Percentiles rank a stretch among this genome's conserved stretches.
These are phyloP conservation scores for Agrilus biguttatus DNA, from an alignment of 2,888 invertebrate genomes.

Conservation along the genomic window DNA sequence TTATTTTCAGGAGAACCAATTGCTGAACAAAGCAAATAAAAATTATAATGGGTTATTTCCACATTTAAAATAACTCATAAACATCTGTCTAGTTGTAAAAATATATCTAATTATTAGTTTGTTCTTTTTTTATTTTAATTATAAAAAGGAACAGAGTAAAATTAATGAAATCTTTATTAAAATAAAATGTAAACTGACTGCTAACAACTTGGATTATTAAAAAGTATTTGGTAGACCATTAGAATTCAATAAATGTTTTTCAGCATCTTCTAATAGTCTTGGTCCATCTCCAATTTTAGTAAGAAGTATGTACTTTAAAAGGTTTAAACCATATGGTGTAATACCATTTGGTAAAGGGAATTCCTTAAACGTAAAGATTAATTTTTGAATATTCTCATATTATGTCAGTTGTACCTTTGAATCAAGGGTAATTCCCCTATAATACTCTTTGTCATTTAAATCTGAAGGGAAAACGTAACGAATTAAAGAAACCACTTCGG, in stretches of 20 bases:
- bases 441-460: slow-evolving; percentile 33
- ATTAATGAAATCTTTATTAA: too few species aligned
- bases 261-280: slow-evolving; percentile 30
- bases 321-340: slow-evolving; percentile 3
- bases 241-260: slow-evolving; percentile 35
- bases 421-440: slow-evolving; percentile 39
- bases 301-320: slow-evolving; percentile 54
- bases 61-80: too few species aligned
- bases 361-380: slow-evolving; percentile 11
- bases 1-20: too few species aligned
- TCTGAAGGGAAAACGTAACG: slow-evolving; percentile 55
- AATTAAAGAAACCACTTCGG: slow-evolving; percentile 51
- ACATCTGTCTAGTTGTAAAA: too few species aligned
- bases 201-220: slow-evolving; percentile 1
- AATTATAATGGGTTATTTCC: too few species aligned
- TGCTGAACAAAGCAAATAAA: too few species aligned
- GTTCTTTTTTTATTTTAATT: too few species aligned
- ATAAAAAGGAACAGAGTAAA: too few species aligned
- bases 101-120: too few species aligned
- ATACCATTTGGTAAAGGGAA: slow-evolving; percentile 10
- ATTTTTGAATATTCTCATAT: slow-evolving; percentile 1
- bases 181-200: background rate
- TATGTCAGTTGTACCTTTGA: slow-evolving; percentile 20
- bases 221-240: slow-evolving; percentile 31
- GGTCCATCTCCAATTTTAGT: slow-evolving; percentile 77